Percentiles rank a stretch among this genome's conserved stretches.
Conservation (phyloP, 2,888 invertebrate species). For the Cetonia aurata region DNA sequence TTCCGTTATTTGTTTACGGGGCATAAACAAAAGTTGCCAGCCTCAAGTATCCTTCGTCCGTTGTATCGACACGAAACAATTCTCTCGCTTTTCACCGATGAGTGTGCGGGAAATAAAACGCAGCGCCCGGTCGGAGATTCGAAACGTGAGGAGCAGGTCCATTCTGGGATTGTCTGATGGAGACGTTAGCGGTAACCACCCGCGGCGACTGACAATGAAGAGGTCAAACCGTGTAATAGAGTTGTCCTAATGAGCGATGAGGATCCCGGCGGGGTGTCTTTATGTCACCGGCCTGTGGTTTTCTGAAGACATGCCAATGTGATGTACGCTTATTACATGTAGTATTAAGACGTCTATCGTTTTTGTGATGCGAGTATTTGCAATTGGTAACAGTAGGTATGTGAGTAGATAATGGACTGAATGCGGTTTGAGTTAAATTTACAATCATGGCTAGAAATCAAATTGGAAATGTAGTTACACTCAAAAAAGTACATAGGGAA, state of each 20-base stretch:
- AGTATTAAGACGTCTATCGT: not conserved
- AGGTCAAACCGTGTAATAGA: slow-evolving; percentile 61
- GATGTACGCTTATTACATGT: not conserved
- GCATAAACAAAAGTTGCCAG: not conserved
- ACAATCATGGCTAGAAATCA: too few species aligned
- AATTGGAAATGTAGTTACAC: too few species aligned
- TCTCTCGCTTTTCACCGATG: slow-evolving; percentile 15
- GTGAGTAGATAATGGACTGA: too few species aligned
- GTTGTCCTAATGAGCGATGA: slow-evolving; percentile 62
- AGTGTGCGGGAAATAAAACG: slow-evolving; percentile 36
- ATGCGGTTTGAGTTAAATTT: too few species aligned
- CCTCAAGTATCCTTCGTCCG: not conserved
- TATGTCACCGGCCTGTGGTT: slow-evolving; percentile 54
- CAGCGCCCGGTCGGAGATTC: slow-evolving; percentile 2
- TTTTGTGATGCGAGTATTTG: too few species aligned
- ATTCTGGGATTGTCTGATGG: slow-evolving; percentile 42
- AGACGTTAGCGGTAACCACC: slow-evolving; percentile 50
- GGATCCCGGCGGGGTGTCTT: slow-evolving; percentile 54
- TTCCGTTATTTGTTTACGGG: slow-evolving; percentile 32
- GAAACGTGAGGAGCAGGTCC: slow-evolving; percentile 37
- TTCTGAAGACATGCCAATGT: slow-evolving; percentile 43
- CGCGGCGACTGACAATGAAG: slow-evolving; percentile 58
- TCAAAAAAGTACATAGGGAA: too few species aligned
- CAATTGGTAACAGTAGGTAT: too few species aligned
- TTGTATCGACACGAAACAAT: slow-evolving; percentile 26